Evolutionary conservation across 1,140 invertebrate species (phyloP), one percentile per base, ranked within the genome.

Genomic region (Gryon sp.): DNA sequence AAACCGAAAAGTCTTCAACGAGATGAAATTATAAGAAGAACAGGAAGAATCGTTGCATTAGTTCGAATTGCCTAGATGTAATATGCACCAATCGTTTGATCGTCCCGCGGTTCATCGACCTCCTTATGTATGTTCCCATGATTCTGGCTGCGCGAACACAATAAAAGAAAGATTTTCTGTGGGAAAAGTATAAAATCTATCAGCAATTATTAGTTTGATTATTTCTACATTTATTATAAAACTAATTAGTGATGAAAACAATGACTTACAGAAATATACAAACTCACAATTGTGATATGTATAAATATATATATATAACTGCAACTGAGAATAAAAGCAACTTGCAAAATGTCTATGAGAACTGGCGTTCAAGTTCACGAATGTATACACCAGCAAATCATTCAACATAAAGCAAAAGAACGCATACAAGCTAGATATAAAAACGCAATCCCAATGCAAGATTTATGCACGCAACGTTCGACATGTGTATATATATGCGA

Each of bases 111-210:
- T 50, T 57, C 52, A 69, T 57, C 52, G 65, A 59, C 65, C 65
- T 69, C 65, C 59, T 69, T 69, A 69, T 48, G 32, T 24, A 41
- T 50, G 32, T 59, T 69, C 65, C 52, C 52, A 59, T 40, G 50
- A 68, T 68, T 40, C 30, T 34, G 41, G 15, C 22, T 15, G 15
- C 1, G 30, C 46, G 15, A 28, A 28, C 22, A 8, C 15, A 15
- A 12, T 12, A 11, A 24, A 45, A 55, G 43, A 50, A 48, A 45
- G 6, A 20, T 45, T 2, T 12, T 16, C 5, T 26, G 22, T 55
- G 48, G 20, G 41, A 66, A 55, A 9, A n/a, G 28, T 38, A 66
- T 55, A 55, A 46, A 32, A 46, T 55, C 18, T 20, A 66, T 46
- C 40, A 7, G 26, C 11, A 15, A 68, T 50, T 22, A n/a, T 68